Evolutionary conservation across 2,888 invertebrate genomes (phyloP), one percentile per base, ranked within the genome.

Genomic region (Ectemnius cavifrons): DNA sequence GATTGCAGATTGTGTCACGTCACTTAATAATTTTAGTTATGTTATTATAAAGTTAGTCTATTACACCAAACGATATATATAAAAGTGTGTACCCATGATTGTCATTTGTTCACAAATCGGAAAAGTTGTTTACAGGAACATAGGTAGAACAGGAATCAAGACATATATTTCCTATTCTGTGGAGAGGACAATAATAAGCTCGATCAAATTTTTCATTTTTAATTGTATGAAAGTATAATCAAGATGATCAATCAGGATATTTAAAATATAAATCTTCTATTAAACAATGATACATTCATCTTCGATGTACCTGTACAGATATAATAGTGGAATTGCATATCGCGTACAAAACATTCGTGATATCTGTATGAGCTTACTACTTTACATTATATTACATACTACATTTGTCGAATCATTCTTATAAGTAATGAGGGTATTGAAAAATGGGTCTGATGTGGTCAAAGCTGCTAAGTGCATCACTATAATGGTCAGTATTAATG

Each of bases 341-440:
- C 28, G 16, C 16, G 23, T 73, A 60, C 56, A 69, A 73, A 70
- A 67, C 18, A 18, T 27, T 45, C 28, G 4, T 8, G 28, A 63
- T 70, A 56, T 46, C n/a, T 64, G 56, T 2, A 52, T 57, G 49
- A 68, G 45, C 76, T 28, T 52, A 16, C 56, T 57, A 67, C 62
- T 75, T 75, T 75, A 77, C 77, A 74, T 74, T 77, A 79, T 78
- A 79, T 77, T 79, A 79, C 79, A 79, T 37, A 65, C 23, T 71
- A 59, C 64, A 69, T 64, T 6, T 8, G 52, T 47, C 14, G 61
- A 58, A 37, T 56, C 23, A 28, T 62, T 61, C 47, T 46, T 59
- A 63, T 58, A 18, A 20, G 18, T 37, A 49, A 68, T 20, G 46
- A 71, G 71, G 67, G 16, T 6, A 64, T 57, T 23, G 18, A 52